A percentile compares a stretch with the other conserved stretches of the same genome.
Evolutionary conservation across 2,888 invertebrate genomes (phyloP).

Genomic region (Bugulina stolonifera): DNA sequence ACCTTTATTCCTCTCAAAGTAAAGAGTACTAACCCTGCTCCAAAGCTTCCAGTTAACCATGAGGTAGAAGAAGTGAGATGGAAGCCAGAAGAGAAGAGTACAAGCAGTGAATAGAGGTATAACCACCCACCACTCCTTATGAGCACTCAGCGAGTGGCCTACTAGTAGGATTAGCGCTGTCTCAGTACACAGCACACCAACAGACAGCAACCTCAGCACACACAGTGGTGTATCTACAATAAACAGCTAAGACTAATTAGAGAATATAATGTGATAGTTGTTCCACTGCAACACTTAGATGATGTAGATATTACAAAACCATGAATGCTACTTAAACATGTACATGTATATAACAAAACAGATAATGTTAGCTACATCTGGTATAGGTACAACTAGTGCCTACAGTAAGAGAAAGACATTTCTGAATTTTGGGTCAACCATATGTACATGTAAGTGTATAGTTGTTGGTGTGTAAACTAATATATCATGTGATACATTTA

Average conservation of each 20-base stretch:
- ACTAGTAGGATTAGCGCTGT: not conserved
- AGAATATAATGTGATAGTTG: too few relatives aligned
- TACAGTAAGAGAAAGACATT: too few relatives aligned
- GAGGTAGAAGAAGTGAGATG: conserved; percentile 44
- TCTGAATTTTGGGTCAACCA: too few relatives aligned
- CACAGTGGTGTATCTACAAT: not conserved
- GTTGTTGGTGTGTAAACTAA: not conserved
- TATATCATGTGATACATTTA: not conserved
- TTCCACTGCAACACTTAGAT: too few relatives aligned
- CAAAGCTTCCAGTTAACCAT: conserved; percentile 47
- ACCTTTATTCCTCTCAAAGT: too few relatives aligned
- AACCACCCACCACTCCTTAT: conserved; percentile 53
- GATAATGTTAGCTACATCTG: too few relatives aligned
- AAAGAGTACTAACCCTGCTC: conserved; percentile 45
- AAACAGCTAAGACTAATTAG: too few relatives aligned
- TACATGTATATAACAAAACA: too few relatives aligned
- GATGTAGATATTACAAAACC: too few relatives aligned
- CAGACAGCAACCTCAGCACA: not conserved
- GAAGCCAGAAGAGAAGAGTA: conserved; percentile 41
- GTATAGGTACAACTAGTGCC: too few relatives aligned
- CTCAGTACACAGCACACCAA: not conserved
- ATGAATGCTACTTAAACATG: too few relatives aligned
- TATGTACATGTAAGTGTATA: too few relatives aligned
- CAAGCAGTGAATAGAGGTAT: conserved; percentile 46
- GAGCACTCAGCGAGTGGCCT: conserved; percentile 29